phyloP scores from a whole-genome alignment of 30 jellyfish, hydroid and myxozoan genomes.

The Aurelia aurita region DNA sequence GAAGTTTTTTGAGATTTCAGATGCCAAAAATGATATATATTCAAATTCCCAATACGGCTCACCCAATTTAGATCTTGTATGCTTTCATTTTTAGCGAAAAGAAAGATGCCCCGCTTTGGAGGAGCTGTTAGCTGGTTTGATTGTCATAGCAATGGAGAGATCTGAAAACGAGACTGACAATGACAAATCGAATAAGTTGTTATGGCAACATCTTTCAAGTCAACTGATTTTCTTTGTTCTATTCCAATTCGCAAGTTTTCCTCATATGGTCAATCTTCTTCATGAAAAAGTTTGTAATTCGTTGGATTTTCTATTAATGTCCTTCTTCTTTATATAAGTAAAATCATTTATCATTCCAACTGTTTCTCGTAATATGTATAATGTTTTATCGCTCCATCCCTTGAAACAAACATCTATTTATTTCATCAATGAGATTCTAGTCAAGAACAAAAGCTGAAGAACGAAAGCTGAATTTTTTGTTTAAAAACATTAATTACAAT shows the following conservation, averaged over 20 bases:
- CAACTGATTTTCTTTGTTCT: constrained; percentile 94
- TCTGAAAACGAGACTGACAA: constrained; percentile 83
- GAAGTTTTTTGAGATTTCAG: no score
- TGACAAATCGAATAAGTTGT: constrained; percentile 83
- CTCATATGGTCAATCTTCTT: constrained; percentile 93
- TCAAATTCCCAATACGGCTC: no score
- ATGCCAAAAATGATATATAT: no score
- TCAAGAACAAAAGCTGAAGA: no score
- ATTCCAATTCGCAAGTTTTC: constrained; percentile 96
- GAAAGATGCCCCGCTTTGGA: constrained; percentile 97
- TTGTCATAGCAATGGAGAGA: constrained; percentile 94
- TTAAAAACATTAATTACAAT: no score
- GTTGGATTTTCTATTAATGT: not conserved
- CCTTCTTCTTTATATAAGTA: not conserved
- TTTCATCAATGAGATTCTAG: no score
- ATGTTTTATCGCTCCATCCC: no score
- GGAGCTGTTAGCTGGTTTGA: constrained; percentile 91
- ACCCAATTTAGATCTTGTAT: not conserved
- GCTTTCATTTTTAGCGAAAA: constrained; percentile 65
- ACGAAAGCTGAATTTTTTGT: no score
- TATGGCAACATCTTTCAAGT: constrained; percentile 99
- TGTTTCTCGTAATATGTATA: no score
- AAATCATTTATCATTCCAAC: no score
- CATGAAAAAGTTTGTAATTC: constrained; percentile 77
- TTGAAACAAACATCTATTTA: no score